Percentiles rank a stretch among this genome's conserved stretches.
Conservation (phyloP, 1,140 invertebrate genomes). For the Trichonephila clavipes region DNA sequence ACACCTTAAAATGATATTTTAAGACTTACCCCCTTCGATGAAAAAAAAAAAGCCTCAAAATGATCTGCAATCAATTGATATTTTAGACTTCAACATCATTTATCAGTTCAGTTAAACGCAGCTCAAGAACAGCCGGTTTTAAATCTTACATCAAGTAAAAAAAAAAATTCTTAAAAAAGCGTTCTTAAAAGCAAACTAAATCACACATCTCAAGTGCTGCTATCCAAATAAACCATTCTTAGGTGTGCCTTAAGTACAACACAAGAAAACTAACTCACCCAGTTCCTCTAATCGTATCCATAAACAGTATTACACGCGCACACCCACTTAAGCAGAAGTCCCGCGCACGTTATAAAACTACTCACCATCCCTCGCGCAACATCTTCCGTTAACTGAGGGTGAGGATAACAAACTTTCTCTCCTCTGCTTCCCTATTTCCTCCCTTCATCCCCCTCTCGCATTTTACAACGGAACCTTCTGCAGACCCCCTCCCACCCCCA, state of each 20-base stretch:
- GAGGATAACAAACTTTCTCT: slow-evolving; percentile 37
- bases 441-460: neutral
- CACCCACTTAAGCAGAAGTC: neutral
- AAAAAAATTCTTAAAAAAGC: neutral
- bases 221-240: neutral
- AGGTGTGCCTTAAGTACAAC: neutral
- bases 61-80: no score
- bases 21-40: no score
- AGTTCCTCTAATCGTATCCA: neutral
- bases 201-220: neutral
- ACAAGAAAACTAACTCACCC: neutral
- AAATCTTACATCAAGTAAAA: neutral
- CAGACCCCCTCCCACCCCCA: neutral
- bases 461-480: slow-evolving; percentile 11
- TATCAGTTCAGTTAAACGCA: neutral
- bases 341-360: neutral
- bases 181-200: neutral
- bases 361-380: neutral
- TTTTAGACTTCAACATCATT: no score
- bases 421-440: neutral
- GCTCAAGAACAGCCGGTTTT: neutral
- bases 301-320: neutral
- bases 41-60: no score
- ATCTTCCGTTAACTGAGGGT: slow-evolving; percentile 37
- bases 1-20: no score